Evolutionary conservation across 2,113 vertebrate species (phyloP).

Genomic region (Pelobates fuscus): DNA sequence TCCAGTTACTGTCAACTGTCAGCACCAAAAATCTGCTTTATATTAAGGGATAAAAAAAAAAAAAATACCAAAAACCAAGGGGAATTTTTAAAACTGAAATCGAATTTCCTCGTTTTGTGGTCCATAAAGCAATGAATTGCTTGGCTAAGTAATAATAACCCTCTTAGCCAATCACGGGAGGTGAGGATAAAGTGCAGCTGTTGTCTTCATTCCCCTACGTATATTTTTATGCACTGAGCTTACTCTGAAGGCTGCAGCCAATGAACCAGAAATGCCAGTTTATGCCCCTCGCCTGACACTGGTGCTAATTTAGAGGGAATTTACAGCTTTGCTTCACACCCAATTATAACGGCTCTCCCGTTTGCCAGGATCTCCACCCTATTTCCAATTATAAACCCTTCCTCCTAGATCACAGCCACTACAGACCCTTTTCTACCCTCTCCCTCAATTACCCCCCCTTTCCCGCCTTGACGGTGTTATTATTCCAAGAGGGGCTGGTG

Average conservation of each 20-base stretch:
- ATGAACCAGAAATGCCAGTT: constrained; percentile 1
- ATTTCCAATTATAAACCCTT: constrained; percentile 5
- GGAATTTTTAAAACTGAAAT: no score
- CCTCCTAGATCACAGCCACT: not conserved
- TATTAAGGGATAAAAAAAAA: no score
- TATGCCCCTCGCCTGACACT: not conserved
- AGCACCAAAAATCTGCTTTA: no score
- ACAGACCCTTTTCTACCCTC: not conserved
- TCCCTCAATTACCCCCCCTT: not conserved
- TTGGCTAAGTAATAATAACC: not conserved
- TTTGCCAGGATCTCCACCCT: constrained; percentile 5
- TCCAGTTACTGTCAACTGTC: no score
- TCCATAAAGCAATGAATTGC: not conserved
- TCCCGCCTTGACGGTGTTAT: no score
- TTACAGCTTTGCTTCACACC: constrained; percentile 31
- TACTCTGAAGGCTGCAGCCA: constrained; percentile 1
- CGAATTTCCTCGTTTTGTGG: no score
- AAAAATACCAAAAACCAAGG: no score
- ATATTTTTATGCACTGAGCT: constrained; percentile 31
- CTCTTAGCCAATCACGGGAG: not conserved
- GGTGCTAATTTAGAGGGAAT: constrained; percentile 15
- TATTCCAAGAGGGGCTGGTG: no score
- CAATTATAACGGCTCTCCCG: constrained; percentile 26
- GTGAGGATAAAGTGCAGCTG: constrained; percentile 17
- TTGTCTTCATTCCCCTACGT: constrained; percentile 6